Base-by-base conservation (phyloP, 2,888 invertebrate species). In the Anoplius nigerrimus region DNA sequence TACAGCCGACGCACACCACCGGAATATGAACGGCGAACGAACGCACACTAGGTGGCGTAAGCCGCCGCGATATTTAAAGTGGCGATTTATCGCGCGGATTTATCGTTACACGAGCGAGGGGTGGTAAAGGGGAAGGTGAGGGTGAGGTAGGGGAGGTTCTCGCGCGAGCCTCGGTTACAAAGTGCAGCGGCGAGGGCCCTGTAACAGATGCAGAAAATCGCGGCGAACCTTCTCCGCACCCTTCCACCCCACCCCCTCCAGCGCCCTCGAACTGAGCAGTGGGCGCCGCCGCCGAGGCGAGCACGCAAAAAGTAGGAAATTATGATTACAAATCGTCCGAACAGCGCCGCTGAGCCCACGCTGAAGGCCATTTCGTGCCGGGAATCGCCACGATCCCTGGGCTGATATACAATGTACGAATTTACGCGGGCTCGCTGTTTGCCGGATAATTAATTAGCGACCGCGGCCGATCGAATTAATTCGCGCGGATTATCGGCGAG, bases 41-140 rank as follows among this genome's bases (percentile, higher is more conserved):
- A 24, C 24, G 34, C 11, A 34, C 34, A 34, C 34, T 6, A 6
- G 11, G 34, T 42, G 55, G 66, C 61, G 20, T 58, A 64, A 24
- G 58, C 43, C 64, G 58, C 15, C 22, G 69, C 62, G 64, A 78
- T 72, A 71, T 76, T 72, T 74, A 78, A 74, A 78, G 58, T 52
- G 64, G 62, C 76, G 69, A 84, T 84, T 83, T 83, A 84, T 83
- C 71, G 72, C 67, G 48, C 48, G 48, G 48, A 48, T 48, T 48
- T 48, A 48, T 48, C 48, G 48, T 48, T 18, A 18, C 48, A 18
- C 48, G 27, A 21, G 60, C 11, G 48, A 13, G 48, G 48, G 48
- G 24, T 21, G n/a, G n/a, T n/a, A n/a, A n/a, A 56, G 21, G 62
- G 66, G 54, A 51, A 42, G 53, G 54, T 15, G n/a, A 57, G 66